Conservation (phyloP, 2,113 vertebrate genomes). For the Hepsetus odoe region DNA sequence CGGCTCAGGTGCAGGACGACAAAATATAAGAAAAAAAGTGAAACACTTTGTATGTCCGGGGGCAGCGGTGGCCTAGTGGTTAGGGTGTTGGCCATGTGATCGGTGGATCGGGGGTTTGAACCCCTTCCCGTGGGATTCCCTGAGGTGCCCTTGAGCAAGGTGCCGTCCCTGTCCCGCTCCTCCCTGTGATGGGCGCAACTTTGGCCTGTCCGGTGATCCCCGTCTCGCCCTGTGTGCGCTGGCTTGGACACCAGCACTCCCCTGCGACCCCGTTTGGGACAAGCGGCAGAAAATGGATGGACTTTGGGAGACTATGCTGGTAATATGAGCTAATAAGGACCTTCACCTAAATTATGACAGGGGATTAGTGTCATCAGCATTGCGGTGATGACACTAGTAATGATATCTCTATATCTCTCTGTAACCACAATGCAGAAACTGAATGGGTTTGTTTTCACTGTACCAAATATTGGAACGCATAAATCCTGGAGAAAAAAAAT, state of each 20-base stretch:
- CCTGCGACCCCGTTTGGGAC: no score
- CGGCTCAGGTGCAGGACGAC: background rate
- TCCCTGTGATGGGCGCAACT: no score
- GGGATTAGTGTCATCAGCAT: background rate
- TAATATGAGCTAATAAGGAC: constrained; percentile 1
- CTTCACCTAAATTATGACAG: constrained; percentile 1
- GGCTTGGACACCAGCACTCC: no score
- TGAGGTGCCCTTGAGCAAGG: no score
- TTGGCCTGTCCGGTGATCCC: no score
- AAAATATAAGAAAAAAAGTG: background rate
- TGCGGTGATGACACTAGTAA: constrained; percentile 13
- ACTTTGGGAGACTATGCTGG: background rate
- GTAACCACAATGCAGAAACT: background rate
- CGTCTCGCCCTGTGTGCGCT: no score
- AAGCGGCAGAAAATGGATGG: no score
- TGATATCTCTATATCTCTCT: background rate
- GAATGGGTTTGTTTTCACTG: constrained; percentile 22
- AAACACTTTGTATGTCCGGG: background rate
- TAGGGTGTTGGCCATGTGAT: no score
- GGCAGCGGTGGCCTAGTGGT: no score
- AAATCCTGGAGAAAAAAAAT: constrained; percentile 33
- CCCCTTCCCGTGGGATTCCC: no score
- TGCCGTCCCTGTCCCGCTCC: no score
- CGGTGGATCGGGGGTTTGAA: no score
- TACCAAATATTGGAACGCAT: constrained; percentile 5